Percentiles rank a stretch among this genome's conserved stretches.
Conservation (phyloP, 2,888 invertebrate species). For the Hyles lineata region DNA sequence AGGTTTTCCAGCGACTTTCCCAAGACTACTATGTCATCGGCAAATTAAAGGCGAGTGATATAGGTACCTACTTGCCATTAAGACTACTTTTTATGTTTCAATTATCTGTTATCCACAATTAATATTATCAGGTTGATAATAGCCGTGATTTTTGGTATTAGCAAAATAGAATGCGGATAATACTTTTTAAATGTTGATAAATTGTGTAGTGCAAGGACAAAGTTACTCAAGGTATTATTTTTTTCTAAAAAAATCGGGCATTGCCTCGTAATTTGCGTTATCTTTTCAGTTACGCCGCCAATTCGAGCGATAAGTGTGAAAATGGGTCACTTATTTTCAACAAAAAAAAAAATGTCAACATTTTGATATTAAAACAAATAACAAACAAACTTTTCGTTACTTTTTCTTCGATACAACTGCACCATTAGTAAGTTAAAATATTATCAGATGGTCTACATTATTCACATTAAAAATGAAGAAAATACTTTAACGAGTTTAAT, state of each 20-base stretch:
- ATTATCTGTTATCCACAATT: constrained; percentile 28
- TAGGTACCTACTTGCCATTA: not conserved
- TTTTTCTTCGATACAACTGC: too few relatives aligned
- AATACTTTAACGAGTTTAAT: too few relatives aligned
- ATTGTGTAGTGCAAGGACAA: not conserved
- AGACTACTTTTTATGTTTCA: not conserved
- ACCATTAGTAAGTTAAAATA: too few relatives aligned
- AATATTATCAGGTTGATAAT: constrained; percentile 30
- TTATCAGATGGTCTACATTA: too few relatives aligned
- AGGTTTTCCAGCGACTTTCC: too few relatives aligned
- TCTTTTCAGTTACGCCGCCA: constrained; percentile 8
- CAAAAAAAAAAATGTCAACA: not conserved
- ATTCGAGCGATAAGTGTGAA: not conserved
- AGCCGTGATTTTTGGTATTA: constrained; percentile 26
- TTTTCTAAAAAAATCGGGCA: not conserved
- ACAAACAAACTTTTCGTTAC: too few relatives aligned
- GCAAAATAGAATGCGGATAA: constrained; percentile 3
- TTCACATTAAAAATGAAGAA: too few relatives aligned
- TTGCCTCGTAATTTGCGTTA: not conserved
- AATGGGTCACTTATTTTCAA: constrained; percentile 9
- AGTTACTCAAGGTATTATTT: not conserved
- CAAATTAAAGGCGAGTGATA: not conserved
- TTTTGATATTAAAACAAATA: too few relatives aligned
- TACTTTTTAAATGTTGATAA: not conserved
- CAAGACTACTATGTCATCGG: too few relatives aligned